Evolutionary conservation across 1,140 invertebrate species (phyloP).

Genomic region (Trichonephila clavata): DNA sequence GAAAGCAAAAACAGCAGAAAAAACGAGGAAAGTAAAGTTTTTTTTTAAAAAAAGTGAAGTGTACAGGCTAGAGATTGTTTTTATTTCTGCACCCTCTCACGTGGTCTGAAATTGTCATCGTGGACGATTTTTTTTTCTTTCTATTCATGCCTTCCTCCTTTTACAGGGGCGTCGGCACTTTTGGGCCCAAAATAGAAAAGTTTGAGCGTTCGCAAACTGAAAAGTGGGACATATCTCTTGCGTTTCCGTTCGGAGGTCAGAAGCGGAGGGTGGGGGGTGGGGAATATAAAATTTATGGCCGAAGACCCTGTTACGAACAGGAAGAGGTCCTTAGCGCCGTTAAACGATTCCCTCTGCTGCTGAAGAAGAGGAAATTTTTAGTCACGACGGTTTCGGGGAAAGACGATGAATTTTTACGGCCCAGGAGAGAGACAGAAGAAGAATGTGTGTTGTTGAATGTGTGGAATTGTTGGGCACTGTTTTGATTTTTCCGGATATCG

Average conservation of each 20-base stretch:
- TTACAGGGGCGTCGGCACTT: slow-evolving; percentile 64
- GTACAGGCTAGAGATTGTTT: slow-evolving; percentile 50
- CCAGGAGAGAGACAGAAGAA: neutral
- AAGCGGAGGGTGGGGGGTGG: neutral
- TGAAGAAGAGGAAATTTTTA: slow-evolving; percentile 35
- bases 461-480: slow-evolving; percentile 23
- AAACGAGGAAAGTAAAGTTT: neutral
- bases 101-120: slow-evolving; percentile 67
- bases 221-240: slow-evolving; percentile 59
- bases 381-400: neutral
- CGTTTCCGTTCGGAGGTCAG: slow-evolving; percentile 22
- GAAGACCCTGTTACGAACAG: slow-evolving; percentile 30
- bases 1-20: neutral
- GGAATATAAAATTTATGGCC: slow-evolving; percentile 50
- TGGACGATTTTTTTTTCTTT: slow-evolving; percentile 1
- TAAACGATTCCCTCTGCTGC: slow-evolving; percentile 1
- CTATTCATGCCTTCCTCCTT: neutral
- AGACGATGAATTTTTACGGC: slow-evolving; percentile 13
- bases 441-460: neutral
- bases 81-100: slow-evolving; percentile 67
- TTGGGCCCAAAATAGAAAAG: slow-evolving; percentile 64
- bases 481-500: slow-evolving; percentile 27
- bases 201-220: neutral
- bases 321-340: slow-evolving; percentile 22
- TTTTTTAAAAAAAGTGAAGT: neutral